A percentile compares a stretch with the other conserved stretches of the same genome.
These are phyloP conservation scores for Platichthys flesus DNA, from an alignment of 2,113 vertebrate species.

Conservation along the genomic window DNA sequence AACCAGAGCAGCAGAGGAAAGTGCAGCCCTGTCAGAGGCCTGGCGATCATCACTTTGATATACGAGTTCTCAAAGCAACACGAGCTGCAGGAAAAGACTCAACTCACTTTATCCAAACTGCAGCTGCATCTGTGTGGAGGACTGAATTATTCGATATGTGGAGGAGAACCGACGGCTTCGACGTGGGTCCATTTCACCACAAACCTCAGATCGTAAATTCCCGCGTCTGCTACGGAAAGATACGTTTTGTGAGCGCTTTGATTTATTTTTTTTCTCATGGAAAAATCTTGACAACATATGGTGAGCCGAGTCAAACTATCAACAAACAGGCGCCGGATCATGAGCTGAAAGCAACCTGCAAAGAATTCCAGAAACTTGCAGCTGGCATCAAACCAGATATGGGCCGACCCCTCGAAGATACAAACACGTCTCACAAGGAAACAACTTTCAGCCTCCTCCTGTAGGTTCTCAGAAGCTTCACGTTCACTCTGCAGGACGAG, in stretches of 20 bases:
- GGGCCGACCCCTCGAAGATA: too few species aligned
- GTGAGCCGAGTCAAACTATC: neutral
- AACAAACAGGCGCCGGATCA: too few species aligned
- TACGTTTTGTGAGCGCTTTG: neutral
- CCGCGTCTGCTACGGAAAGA: neutral
- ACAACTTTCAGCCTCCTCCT: neutral
- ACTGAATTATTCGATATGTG: too few species aligned
- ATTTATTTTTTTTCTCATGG: constrained; percentile 11
- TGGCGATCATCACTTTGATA: constrained; percentile 35
- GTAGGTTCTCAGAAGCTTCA: constrained; percentile 10
- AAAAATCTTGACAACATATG: constrained; percentile 2
- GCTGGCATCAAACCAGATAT: too few species aligned
- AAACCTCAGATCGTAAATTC: neutral
- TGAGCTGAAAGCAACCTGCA: neutral
- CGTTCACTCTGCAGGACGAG: neutral
- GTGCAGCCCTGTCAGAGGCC: constrained; percentile 11
- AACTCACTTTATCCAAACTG: constrained; percentile 1
- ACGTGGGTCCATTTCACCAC: too few species aligned
- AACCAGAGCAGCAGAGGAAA: neutral
- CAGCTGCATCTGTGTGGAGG: constrained; percentile 5
- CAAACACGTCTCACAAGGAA: too few species aligned
- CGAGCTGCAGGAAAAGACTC: neutral
- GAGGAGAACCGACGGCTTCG: too few species aligned
- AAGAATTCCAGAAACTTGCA: too few species aligned
- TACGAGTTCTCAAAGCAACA: constrained; percentile 20